Evolutionary conservation across 2,888 invertebrate species (phyloP).

Genomic region (Clepsis dumicolana): DNA sequence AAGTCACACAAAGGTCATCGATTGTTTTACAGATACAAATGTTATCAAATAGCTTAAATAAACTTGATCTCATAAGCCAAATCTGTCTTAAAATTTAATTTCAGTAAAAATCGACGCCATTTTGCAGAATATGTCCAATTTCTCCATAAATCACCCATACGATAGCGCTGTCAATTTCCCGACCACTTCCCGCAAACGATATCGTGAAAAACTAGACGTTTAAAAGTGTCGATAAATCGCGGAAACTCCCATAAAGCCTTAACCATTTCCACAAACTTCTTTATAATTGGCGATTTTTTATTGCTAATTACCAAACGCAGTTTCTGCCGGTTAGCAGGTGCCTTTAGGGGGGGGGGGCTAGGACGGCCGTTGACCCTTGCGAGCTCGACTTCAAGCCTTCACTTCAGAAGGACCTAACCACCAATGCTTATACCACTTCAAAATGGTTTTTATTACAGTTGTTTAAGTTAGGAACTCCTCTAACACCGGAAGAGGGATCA

Average conservation of each 20-base stretch:
- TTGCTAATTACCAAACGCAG: constrained; percentile 79
- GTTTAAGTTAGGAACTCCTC: constrained; percentile 55
- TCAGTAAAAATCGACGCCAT: too few species aligned
- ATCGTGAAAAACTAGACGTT: constrained; percentile 10
- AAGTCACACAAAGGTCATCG: not conserved
- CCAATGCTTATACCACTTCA: constrained; percentile 49
- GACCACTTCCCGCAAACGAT: not conserved
- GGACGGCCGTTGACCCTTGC: constrained; percentile 82
- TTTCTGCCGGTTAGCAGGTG: constrained; percentile 63
- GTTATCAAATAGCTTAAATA: too few species aligned
- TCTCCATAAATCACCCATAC: not conserved
- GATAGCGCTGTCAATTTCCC: not conserved
- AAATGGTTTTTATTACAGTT: constrained; percentile 52
- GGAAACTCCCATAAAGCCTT: constrained; percentile 44
- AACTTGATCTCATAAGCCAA: too few species aligned
- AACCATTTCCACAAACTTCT: constrained; percentile 65
- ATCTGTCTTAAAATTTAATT: too few species aligned
- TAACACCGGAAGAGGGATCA: constrained; percentile 74
- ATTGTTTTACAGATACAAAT: too few species aligned
- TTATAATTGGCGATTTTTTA: constrained; percentile 69
- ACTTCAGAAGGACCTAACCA: constrained; percentile 57
- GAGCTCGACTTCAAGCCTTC: constrained; percentile 53
- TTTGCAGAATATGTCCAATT: not conserved
- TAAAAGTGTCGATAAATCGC: constrained; percentile 37
- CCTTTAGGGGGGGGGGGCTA: constrained; percentile 67